Evolutionary conservation across 2,797 vertebrate species (phyloP).

Genomic region (Paramormyrops hopkinsi): DNA sequence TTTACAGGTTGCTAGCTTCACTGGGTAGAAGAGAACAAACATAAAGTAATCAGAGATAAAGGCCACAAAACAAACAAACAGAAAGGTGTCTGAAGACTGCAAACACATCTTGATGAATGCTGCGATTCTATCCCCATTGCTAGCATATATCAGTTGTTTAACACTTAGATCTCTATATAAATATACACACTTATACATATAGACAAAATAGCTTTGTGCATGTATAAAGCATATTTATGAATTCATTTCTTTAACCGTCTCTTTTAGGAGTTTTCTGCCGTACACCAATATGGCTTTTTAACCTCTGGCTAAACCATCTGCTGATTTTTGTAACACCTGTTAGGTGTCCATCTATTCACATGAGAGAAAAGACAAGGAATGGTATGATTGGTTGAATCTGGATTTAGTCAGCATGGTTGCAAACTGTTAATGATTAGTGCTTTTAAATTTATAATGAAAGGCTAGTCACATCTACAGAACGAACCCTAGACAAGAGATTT

Average conservation of each 20-base stretch:
- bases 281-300: constrained; percentile 8
- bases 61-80: not conserved
- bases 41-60: not conserved
- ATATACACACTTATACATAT: constrained; percentile 29
- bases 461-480: not conserved
- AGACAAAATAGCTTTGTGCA: constrained; percentile 27
- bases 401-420: not conserved
- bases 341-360: not conserved
- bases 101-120: not conserved
- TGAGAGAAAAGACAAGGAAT: not conserved
- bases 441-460: not conserved
- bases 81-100: not conserved
- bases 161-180: constrained; percentile 18
- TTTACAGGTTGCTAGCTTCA: not conserved
- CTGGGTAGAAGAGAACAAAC: not conserved
- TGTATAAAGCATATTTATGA: constrained; percentile 19
- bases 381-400: not conserved
- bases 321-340: constrained; percentile 3
- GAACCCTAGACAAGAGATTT: not conserved
- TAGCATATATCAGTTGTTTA: constrained; percentile 24
- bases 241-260: not conserved
- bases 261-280: not conserved
- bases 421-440: not conserved
- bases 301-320: not conserved
- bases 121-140: constrained; percentile 14